Conservation (phyloP, 2,797 vertebrate species). For the Euphonia xanthogaster region DNA sequence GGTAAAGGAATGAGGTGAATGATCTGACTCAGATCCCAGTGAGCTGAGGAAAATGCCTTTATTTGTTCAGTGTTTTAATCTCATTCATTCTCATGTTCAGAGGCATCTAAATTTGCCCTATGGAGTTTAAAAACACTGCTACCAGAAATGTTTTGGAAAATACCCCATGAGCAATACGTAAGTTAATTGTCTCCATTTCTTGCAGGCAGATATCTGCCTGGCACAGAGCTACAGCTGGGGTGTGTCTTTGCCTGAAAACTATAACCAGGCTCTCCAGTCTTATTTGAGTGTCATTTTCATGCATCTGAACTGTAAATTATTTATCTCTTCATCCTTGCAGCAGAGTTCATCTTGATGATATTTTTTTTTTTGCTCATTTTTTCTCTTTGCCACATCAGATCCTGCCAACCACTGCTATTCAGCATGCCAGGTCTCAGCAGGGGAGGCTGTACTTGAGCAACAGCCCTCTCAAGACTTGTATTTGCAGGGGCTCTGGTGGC, state of each 20-base stretch:
- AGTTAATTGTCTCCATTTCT: not conserved
- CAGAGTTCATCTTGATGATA: not conserved
- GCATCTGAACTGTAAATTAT: not conserved
- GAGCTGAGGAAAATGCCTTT: not conserved
- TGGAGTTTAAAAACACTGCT: not conserved
- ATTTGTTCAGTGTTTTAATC: constrained; percentile 5
- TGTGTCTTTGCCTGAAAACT: not conserved
- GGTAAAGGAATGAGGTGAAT: not conserved
- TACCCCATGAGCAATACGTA: not conserved
- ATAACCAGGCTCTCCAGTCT: not conserved
- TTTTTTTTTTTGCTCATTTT: not conserved
- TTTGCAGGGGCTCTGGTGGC: not conserved
- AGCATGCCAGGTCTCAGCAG: not conserved
- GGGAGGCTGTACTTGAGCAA: not conserved
- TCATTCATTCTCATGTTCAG: not conserved
- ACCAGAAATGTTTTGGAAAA: not conserved
- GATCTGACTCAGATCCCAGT: not conserved
- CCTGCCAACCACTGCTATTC: not conserved
- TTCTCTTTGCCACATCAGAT: not conserved
- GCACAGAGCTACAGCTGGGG: not conserved
- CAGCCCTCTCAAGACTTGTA: not conserved
- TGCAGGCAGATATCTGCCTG: not conserved
- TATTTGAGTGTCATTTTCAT: not conserved
- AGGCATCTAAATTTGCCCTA: not conserved
- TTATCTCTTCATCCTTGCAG: not conserved